Conservation (phyloP, 2,797 vertebrate species). For the Coilia nasus region DNA sequence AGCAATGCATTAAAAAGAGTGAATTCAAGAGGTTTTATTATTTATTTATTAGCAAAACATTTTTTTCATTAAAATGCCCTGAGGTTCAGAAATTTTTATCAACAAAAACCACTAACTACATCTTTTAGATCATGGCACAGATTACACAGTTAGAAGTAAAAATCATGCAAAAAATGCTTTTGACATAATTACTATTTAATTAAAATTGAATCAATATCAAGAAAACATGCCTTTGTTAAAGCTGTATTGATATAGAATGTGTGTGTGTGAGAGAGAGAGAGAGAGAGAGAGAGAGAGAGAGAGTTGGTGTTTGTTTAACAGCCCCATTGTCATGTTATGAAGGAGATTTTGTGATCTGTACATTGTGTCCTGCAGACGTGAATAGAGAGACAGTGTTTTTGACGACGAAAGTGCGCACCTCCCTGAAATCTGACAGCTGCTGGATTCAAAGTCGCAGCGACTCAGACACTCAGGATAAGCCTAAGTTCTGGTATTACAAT, state of each 20-base stretch:
- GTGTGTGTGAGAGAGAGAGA: background rate
- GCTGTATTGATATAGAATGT: background rate
- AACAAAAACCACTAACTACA: background rate
- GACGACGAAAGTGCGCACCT: slow-evolving; percentile 55
- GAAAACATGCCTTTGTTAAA: background rate
- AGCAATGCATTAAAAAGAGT: background rate
- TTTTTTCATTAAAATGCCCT: background rate
- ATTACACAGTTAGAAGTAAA: background rate
- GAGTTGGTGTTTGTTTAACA: background rate
- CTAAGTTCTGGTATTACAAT: slow-evolving; percentile 41
- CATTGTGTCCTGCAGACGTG: slow-evolving; percentile 41
- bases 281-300: background rate
- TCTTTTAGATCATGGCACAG: background rate
- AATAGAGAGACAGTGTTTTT: slow-evolving; percentile 58
- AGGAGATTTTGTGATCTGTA: background rate
- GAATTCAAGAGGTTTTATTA: too few relatives aligned
- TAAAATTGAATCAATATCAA: background rate
- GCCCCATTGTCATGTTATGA: background rate
- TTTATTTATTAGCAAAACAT: too few relatives aligned
- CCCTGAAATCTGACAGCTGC: slow-evolving; percentile 62
- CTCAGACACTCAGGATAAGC: slow-evolving; percentile 13
- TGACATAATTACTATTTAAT: background rate
- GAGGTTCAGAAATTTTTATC: background rate
- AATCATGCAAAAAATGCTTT: background rate
- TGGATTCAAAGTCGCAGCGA: slow-evolving; percentile 62